These are phyloP conservation scores for Eudyptes chrysolophus DNA, from an alignment of 2,113 vertebrate species.

Conservation along the genomic window DNA sequence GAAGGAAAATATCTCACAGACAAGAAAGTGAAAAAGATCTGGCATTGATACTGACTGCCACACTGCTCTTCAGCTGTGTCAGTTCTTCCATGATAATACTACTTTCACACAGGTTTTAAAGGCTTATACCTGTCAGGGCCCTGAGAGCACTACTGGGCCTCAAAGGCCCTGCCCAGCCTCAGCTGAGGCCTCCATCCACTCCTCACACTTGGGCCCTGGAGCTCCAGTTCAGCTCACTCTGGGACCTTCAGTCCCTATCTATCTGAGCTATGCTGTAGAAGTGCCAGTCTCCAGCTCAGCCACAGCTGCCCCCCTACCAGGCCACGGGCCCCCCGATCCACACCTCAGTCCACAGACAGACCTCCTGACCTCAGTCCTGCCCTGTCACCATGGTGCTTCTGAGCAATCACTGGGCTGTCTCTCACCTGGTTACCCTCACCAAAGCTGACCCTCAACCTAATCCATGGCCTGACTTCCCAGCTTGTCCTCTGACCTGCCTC, in stretches of 20 bases:
- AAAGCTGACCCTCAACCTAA: background rate
- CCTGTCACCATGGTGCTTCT: background rate
- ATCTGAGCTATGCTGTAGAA: background rate
- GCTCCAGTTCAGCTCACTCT: background rate
- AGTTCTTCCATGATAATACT: background rate
- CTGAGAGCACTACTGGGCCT: background rate
- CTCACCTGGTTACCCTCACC: background rate
- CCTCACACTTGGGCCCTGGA: background rate
- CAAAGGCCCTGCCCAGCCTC: background rate
- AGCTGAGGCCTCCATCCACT: background rate
- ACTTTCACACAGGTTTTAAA: background rate
- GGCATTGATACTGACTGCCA: background rate
- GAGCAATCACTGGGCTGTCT: background rate
- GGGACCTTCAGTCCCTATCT: too few relatives aligned
- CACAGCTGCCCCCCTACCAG: background rate
- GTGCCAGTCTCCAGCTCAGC: background rate
- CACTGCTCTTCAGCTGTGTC: background rate
- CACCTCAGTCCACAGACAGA: background rate
- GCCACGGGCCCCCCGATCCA: rapidly evolving
- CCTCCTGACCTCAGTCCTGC: background rate
- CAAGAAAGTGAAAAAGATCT: background rate
- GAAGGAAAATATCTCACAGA: background rate
- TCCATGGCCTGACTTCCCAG: background rate
- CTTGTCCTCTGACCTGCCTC: background rate
- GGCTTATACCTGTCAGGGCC: background rate